Conservation (phyloP, 2,113 vertebrate genomes). For the Falcunculus frontatus region DNA sequence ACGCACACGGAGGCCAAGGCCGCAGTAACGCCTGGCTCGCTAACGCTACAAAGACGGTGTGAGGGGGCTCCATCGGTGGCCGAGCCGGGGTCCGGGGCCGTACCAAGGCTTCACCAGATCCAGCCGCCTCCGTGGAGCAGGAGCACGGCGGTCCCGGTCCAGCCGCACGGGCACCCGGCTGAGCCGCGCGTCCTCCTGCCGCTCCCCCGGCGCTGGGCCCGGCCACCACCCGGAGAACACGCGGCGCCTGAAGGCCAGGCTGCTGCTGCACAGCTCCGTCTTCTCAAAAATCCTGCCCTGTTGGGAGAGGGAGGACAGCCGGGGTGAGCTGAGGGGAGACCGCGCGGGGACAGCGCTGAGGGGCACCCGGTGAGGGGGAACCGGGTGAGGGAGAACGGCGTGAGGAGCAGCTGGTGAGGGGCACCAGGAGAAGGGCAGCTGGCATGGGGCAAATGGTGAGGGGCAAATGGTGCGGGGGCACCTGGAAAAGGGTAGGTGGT, state of each 20-base stretch:
- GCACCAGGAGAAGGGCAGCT: not conserved
- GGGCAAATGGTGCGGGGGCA: not conserved
- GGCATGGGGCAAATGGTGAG: not conserved
- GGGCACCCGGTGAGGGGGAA: not conserved
- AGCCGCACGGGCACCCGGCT: not conserved
- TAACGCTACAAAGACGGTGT: not conserved
- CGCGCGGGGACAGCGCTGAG: not conserved
- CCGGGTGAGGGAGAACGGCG: not conserved
- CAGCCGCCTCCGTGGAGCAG: slow-evolving; percentile 6
- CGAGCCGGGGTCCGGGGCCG: not conserved
- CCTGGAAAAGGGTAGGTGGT: not conserved
- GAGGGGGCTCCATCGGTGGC: no score
- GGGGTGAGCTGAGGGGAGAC: not conserved
- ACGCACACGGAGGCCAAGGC: not conserved
- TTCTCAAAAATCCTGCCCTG: not conserved
- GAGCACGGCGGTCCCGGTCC: not conserved
- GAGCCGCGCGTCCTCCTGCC: not conserved
- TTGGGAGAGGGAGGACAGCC: not conserved
- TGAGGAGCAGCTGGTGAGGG: not conserved
- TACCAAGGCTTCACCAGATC: not conserved
- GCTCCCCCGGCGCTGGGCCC: not conserved
- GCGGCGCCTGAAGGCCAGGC: not conserved
- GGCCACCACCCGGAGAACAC: not conserved
- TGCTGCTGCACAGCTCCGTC: not conserved
- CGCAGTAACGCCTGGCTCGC: no score